Evolutionary conservation across 2,888 invertebrate genomes (phyloP).

Genomic region (Noctua pronuba): DNA sequence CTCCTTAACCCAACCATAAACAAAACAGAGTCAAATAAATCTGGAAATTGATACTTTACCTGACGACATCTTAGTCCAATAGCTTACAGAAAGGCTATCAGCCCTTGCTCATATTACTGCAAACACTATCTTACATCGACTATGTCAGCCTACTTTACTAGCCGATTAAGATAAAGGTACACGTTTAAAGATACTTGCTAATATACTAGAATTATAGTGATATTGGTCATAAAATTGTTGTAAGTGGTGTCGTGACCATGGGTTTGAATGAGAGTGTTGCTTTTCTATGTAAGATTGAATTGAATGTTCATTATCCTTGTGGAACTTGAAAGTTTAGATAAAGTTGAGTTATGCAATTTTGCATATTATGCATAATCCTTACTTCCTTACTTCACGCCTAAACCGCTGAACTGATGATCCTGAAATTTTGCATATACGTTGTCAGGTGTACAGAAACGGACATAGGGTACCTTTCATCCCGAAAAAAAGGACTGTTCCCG

Average conservation of each 20-base stretch:
- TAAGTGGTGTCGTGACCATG: conserved; percentile 13
- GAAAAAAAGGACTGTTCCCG: no score
- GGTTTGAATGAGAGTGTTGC: conserved; percentile 9
- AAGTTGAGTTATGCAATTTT: no score
- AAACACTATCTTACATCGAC: conserved; percentile 42
- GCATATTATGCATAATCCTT: no score
- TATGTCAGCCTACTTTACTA: conserved; percentile 34
- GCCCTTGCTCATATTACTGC: conserved; percentile 46
- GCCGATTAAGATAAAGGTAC: conserved; percentile 52
- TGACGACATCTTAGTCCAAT: conserved; percentile 19
- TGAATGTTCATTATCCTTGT: neutral
- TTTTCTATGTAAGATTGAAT: conserved; percentile 8
- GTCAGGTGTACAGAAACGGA: no score
- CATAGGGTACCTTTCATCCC: no score
- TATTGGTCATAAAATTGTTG: conserved; percentile 32
- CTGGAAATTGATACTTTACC: conserved; percentile 31
- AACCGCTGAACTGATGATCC: no score
- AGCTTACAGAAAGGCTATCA: conserved; percentile 42
- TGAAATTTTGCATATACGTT: no score
- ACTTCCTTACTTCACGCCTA: no score
- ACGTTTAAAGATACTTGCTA: conserved; percentile 20
- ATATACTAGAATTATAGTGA: conserved; percentile 22
- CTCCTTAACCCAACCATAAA: conserved; percentile 3
- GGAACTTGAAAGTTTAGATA: neutral
- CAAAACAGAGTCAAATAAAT: conserved; percentile 8